A percentile compares a stretch with the other conserved stretches of the same genome.
Conservation (phyloP, 2,113 vertebrate genomes). For the Pardalotus punctatus region DNA sequence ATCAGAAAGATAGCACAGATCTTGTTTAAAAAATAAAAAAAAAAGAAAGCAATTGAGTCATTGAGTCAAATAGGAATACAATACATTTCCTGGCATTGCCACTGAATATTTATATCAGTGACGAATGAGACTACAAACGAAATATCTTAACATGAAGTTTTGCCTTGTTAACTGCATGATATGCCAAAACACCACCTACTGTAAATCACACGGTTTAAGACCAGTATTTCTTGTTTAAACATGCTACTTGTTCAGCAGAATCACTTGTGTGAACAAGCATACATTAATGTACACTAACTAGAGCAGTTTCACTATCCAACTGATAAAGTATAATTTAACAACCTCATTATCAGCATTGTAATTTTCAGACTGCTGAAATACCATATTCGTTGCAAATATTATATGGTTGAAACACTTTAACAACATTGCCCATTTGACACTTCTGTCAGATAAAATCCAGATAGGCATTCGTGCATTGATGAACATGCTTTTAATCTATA, state of each 20-base stretch:
- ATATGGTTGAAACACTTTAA: constrained; percentile 45
- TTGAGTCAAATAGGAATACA: constrained; percentile 65
- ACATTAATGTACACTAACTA: constrained; percentile 66
- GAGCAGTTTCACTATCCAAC: constrained; percentile 64
- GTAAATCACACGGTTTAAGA: constrained; percentile 76
- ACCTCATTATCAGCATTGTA: constrained; percentile 70
- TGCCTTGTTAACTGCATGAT: constrained; percentile 72
- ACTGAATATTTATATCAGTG: constrained; percentile 71
- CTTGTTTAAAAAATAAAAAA: constrained; percentile 25
- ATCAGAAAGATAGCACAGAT: constrained; percentile 45
- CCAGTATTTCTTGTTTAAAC: constrained; percentile 81
- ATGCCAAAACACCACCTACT: constrained; percentile 78
- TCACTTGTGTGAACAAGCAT: constrained; percentile 78
- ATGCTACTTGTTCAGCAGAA: constrained; percentile 74
- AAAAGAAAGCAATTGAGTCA: constrained; percentile 48
- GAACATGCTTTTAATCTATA: constrained; percentile 46
- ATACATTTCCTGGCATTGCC: constrained; percentile 59
- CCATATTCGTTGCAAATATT: constrained; percentile 63
- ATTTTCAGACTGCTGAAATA: constrained; percentile 74
- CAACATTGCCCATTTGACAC: constrained; percentile 46
- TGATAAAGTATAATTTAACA: constrained; percentile 76
- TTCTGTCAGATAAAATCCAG: constrained; percentile 59
- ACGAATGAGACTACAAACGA: constrained; percentile 66
- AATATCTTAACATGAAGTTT: constrained; percentile 72
- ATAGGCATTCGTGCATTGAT: constrained; percentile 11